Evolutionary conservation across 2,113 vertebrate genomes (phyloP).

Genomic region (Falcunculus frontatus): DNA sequence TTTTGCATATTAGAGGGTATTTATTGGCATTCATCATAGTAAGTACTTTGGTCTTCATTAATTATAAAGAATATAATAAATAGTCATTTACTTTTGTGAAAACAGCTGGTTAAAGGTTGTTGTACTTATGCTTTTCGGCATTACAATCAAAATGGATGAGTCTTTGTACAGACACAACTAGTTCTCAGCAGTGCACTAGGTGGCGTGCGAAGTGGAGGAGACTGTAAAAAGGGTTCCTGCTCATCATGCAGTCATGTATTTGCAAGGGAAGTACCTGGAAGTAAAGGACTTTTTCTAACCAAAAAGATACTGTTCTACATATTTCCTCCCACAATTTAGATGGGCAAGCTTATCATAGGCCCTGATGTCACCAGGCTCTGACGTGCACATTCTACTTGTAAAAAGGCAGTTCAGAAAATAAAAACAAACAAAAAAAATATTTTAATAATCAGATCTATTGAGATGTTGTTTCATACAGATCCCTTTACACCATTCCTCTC

Average conservation of each 20-base stretch:
- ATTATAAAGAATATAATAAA: slow-evolving; percentile 45
- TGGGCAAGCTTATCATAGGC: background rate
- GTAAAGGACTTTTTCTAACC: background rate
- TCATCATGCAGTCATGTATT: rapidly evolving
- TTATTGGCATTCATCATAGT: slow-evolving; percentile 47
- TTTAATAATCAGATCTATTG: background rate
- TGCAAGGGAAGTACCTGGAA: background rate
- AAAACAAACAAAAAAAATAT: background rate
- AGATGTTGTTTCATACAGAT: background rate
- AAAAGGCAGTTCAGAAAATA: background rate
- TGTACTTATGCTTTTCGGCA: background rate
- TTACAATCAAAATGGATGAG: slow-evolving; percentile 2
- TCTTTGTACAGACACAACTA: background rate
- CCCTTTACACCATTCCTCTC: background rate
- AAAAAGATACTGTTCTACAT: background rate
- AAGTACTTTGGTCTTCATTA: slow-evolving; percentile 43
- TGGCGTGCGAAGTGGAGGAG: background rate
- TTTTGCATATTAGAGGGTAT: slow-evolving; percentile 26
- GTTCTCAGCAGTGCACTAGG: background rate
- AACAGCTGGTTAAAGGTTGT: slow-evolving; percentile 48
- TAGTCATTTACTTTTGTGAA: slow-evolving; percentile 23
- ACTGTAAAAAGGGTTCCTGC: background rate
- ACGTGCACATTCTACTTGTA: background rate
- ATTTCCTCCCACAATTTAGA: background rate
- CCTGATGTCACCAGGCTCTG: background rate